Evolutionary conservation across 1,140 invertebrate genomes (phyloP), one percentile per base, ranked within the genome.

Genomic region (Aphis craccivora): DNA sequence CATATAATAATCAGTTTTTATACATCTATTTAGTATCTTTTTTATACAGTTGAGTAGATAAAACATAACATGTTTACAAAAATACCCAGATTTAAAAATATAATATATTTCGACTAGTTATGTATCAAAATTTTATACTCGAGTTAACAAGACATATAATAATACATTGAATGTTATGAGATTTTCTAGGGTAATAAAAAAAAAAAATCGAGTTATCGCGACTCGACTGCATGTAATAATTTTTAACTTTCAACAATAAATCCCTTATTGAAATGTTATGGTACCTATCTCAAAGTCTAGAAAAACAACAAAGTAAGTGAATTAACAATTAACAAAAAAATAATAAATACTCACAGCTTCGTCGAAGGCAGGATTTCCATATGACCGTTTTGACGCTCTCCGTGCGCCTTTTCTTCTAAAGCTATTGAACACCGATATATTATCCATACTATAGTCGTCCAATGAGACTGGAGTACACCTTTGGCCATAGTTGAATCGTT

Each of bases 341-440:
- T 88, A n/a, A n/a, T n/a, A 92, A 93, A 89, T 84, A 94, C 94
- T 96, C 95, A 98, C 97, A 94, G 98, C 97, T 95, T 98, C 98
- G 95, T 98, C 98, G 95, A 98, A 99, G n/a, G 97, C 98, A 35
- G 97, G 97, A 96, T 99, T 99, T 55, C 98, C 97, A 94, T 98
- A 99, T 86, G 98, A 98, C 51, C 98, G 95, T 95, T 98, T 98
- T n/a, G 98, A 98, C n/a, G 96, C 95, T 35, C 95, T 93, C 30
- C 95, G 93, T 22, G 96, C 96, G 51, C 96, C 96, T 86, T 96
- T 96, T 95, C 98, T 97, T 93, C 97, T 96, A 51, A 97, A 96
- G 18, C 97, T 96, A 93, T 97, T 97, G 94, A 97, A 97, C 9
- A 98, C 97, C 1, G 98, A 98, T 48, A 98, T 97, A 95, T 98